Base-by-base conservation (phyloP, 2,888 invertebrate species). In the Drosophila formosana region DNA sequence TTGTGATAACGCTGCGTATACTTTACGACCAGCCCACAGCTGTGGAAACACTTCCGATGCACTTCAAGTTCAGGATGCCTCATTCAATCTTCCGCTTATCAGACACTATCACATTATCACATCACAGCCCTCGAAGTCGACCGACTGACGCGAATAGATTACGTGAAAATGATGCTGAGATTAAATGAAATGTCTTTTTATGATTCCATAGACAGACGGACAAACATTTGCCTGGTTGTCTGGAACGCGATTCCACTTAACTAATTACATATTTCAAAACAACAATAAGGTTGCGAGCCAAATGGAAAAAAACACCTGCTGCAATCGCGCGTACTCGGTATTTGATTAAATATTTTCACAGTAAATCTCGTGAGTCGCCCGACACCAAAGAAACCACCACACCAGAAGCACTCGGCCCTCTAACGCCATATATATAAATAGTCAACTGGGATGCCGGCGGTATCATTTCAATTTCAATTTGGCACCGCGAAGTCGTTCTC, bases 401-500 rank as follows among this genome's bases (percentile, higher is more conserved):
- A 39, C 3, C 39, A 56, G 11, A n/a, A 34, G 30, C 3, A 34
- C 30, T 49, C 32, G 23, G 69, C 70, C 53, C 50, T 57, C 50
- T 57, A 49, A 43, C 25, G 23, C 41, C 78, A 70, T 75, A 84
- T 80, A 85, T 82, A 82, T 85, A 82, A 85, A 80, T 71, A 75
- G 55, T 53, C 13, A 67, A 67, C 46, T 49, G 43, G 11, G 30
- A 58, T 55, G 61, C 55, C 43, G 28, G 0, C 39, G 32, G 34
- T 39, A 43, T 6, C 71, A 75, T 65, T 75, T 37, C 43, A 61
- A 18, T 58, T 61, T 47, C n/a, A 58, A 51, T 55, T 64, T 61
- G 25, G 39, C 28, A 37, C 32, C 53, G 71, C 37, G 23, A 66
- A 23, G 71, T 64, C 46, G 50, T 28, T 46, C 46, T 18, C 23